Evolutionary conservation across 2,888 invertebrate genomes (phyloP).

Genomic region (Allacma fusca): DNA sequence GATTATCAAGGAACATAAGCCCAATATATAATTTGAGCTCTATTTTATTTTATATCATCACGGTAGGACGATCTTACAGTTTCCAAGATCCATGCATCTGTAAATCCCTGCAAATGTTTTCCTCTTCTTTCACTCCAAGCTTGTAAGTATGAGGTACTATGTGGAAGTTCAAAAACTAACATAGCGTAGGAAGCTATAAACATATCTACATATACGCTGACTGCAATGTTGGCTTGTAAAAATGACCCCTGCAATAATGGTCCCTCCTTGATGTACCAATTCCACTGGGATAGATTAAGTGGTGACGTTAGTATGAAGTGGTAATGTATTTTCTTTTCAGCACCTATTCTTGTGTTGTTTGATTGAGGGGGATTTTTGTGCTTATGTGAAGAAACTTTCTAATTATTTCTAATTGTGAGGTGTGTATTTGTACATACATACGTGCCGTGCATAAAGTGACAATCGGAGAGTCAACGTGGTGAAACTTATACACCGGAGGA

Average conservation of each 20-base stretch:
- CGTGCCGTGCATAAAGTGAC: neutral
- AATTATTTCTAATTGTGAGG: neutral
- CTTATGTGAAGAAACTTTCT: neutral
- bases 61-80: neutral
- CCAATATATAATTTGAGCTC: conserved; percentile 17
- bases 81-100: neutral
- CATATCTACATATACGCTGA: too few species aligned
- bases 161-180: too few species aligned
- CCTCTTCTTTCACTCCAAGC: too few species aligned
- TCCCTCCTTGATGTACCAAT: too few species aligned
- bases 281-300: too few species aligned
- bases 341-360: neutral
- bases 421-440: neutral
- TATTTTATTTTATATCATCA: neutral
- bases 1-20: conserved; percentile 31
- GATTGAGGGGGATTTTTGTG: too few species aligned
- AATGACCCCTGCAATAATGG: too few species aligned
- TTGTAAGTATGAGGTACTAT: too few species aligned
- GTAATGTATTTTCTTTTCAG: neutral
- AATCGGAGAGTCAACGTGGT: neutral
- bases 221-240: too few species aligned
- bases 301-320: neutral
- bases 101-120: too few species aligned
- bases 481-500: neutral
- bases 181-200: too few species aligned